Evolutionary conservation across 1,140 invertebrate species (phyloP).

Genomic region (Dendroctonus ponderosae): DNA sequence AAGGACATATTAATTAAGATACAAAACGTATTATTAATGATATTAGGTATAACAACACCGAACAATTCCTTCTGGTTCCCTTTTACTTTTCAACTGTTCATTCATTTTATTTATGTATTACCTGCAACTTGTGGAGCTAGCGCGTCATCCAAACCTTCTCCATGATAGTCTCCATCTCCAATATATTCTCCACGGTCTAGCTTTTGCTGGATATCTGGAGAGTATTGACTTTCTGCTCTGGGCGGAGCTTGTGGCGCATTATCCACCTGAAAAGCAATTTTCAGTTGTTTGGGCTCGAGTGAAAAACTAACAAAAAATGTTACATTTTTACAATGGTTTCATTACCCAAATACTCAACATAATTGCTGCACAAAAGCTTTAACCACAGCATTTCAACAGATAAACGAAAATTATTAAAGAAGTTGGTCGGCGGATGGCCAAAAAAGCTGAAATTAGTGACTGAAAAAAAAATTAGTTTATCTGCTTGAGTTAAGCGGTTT

Average conservation of each 20-base stretch:
- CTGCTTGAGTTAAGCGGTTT: too few species aligned
- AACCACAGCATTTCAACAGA: background rate
- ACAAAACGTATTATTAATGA: too few species aligned
- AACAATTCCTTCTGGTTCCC: too few species aligned
- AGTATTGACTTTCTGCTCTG: slow-evolving; percentile 50
- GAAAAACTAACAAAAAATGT: too few species aligned
- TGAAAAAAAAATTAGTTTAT: too few species aligned
- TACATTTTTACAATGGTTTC: too few species aligned
- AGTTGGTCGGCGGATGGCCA: too few species aligned
- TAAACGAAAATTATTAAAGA: background rate
- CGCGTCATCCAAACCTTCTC: slow-evolving; percentile 52
- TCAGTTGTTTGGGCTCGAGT: background rate
- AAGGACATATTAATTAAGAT: too few species aligned
- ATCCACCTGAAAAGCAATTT: slow-evolving; percentile 14
- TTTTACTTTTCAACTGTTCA: too few species aligned
- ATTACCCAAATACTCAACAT: too few species aligned
- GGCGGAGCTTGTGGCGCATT: slow-evolving; percentile 18
- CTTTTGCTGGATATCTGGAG: slow-evolving; percentile 37
- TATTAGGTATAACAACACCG: too few species aligned
- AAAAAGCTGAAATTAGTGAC: too few species aligned
- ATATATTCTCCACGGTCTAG: slow-evolving; percentile 43
- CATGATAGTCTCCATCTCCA: slow-evolving; percentile 48
- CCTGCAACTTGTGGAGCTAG: slow-evolving; percentile 17
- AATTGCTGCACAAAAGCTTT: background rate
- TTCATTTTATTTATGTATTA: background rate